Evolutionary conservation across 2,113 vertebrate genomes (phyloP), one percentile per base, ranked within the genome.

Genomic region (Bombycilla garrulus): DNA sequence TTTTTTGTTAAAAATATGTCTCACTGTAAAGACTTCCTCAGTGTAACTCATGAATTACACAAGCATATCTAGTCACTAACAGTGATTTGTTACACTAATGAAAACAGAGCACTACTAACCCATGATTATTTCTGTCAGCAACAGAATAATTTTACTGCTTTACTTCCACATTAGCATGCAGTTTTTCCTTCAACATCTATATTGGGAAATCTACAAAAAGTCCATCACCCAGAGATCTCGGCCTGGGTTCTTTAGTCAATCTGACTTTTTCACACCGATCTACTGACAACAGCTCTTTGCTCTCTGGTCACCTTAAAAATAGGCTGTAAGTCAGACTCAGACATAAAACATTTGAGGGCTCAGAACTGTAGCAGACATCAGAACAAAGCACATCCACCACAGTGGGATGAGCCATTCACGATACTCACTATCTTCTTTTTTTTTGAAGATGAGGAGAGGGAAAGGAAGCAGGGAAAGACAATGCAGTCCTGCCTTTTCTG

Each of bases 61-160:
- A 11, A 21, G 84, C 38, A 79, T 72, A 80, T 58, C 50, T 40
- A 91, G 62, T 90, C 81, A 38, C 92, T 92, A 90, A 48, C 11
- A 1, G 50, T 57, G 73, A 92, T 36, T 65, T 0, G 4, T 42
- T 91, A 85, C 61, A 87, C 58, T 70, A 62, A 82, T 82, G 79
- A 87, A 93, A 94, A 76, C 81, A 89, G 66, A 69, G 54, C 33
- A 61, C 81, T 69, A 82, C n/a, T 89, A 93, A 92, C 78, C 74
- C 36, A 19, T 72, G 71, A 91, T 80, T 94, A 91, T 25, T 83
- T 90, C 67, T 83, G 79, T 50, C 76, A 90, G 84, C 36, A 82
- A 62, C 10, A 92, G 79, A 80, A 72, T 56, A 83, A 54, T 67
- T 88, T 88, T 62, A 51, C 53, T 15, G 12, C 74, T 86, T 73